Conservation (phyloP, 2,888 invertebrate genomes). For the Sympetrum striolatum region DNA sequence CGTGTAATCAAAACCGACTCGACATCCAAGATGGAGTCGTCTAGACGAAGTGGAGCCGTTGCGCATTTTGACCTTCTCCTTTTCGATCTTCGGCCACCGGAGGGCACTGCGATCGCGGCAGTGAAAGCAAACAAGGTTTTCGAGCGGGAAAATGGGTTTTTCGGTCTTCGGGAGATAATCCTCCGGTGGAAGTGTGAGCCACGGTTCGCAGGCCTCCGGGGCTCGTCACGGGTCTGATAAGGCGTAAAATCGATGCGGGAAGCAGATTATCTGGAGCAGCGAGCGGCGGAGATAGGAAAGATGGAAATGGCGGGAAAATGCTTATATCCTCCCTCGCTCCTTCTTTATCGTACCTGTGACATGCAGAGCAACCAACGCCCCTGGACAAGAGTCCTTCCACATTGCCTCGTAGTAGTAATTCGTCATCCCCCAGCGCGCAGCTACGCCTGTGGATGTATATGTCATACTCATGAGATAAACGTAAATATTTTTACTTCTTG, state of each 20-base stretch:
- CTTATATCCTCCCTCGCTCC: too few relatives aligned
- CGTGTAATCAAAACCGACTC: neutral
- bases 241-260: constrained; percentile 32
- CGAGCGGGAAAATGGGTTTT: neutral
- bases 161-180: neutral
- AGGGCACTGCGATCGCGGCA: neutral
- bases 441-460: too few relatives aligned
- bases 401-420: too few relatives aligned
- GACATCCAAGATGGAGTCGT: neutral
- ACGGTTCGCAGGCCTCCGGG: neutral
- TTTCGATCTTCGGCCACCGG: neutral
- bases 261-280: constrained; percentile 21
- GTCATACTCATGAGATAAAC: too few relatives aligned
- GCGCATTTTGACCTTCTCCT: neutral
- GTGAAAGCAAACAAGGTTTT: neutral
- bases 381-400: too few relatives aligned
- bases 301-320: constrained; percentile 4
- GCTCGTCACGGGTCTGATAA: neutral
- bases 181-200: neutral
- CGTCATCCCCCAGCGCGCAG: too few relatives aligned
- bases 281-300: constrained; percentile 18
- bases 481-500: too few relatives aligned
- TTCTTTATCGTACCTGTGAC: too few relatives aligned
- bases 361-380: too few relatives aligned
- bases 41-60: neutral